These are phyloP conservation scores for Sipha flava DNA, from an alignment of 1,140 invertebrate genomes.

Conservation along the genomic window DNA sequence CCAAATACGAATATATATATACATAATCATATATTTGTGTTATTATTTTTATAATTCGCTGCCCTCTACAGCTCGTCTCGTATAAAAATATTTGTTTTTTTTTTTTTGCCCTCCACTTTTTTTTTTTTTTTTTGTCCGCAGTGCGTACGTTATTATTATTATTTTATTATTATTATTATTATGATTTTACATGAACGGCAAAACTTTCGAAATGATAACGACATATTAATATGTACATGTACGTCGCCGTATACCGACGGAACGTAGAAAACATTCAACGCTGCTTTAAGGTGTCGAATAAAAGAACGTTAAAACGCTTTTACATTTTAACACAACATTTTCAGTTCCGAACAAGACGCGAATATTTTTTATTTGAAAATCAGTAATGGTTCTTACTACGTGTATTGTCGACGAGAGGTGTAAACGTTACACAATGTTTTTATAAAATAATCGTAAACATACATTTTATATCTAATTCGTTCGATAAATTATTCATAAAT, in stretches of 20 bases:
- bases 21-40: background rate
- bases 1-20: background rate
- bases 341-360: background rate
- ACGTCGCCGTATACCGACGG: too few species aligned
- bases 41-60: conserved; percentile 19
- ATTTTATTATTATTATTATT: conserved; percentile 21
- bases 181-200: background rate
- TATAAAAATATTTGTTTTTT: conserved; percentile 13
- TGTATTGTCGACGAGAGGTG: too few species aligned
- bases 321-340: background rate
- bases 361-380: background rate
- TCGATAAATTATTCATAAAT: background rate
- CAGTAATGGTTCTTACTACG: too few species aligned
- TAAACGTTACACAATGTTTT: too few species aligned
- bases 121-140: background rate
- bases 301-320: background rate
- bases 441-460: too few species aligned
- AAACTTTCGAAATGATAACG: background rate
- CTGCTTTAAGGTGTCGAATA: background rate
- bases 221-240: background rate
- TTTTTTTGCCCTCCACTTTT: background rate
- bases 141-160: conserved; percentile 5
- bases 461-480: too few species aligned
- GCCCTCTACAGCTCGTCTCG: background rate
- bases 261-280: background rate